Conservation (phyloP, 1,140 invertebrate genomes). For the Carcinoscorpius rotundicauda region DNA sequence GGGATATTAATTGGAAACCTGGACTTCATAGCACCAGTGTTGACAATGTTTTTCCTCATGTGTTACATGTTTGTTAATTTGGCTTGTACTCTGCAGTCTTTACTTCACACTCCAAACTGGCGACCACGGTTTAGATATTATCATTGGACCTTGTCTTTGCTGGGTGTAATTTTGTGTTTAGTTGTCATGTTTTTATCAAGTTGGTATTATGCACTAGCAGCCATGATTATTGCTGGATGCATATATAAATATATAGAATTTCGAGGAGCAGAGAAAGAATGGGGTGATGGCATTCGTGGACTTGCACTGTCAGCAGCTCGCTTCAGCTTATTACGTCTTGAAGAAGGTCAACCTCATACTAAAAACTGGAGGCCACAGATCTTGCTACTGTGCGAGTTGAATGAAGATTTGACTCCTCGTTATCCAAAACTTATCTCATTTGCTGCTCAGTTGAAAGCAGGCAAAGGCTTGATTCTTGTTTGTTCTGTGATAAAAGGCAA, state of each 20-base stretch:
- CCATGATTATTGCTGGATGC: slow-evolving; percentile 88
- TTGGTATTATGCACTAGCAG: slow-evolving; percentile 96
- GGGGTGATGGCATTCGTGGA: slow-evolving; percentile 98
- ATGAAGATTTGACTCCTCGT: slow-evolving; percentile 54
- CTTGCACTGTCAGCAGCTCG: slow-evolving; percentile 92
- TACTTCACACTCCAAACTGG: slow-evolving; percentile 94
- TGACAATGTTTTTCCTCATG: slow-evolving; percentile 95
- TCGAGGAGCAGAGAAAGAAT: slow-evolving; percentile 97
- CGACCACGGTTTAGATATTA: slow-evolving; percentile 96
- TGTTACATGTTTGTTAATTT: slow-evolving; percentile 99
- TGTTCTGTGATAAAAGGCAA: slow-evolving; percentile 74
- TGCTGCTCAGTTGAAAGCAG: slow-evolving; percentile 93
- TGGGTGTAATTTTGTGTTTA: slow-evolving; percentile 84
- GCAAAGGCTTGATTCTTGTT: slow-evolving; percentile 77
- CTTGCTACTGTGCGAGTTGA: slow-evolving; percentile 26
- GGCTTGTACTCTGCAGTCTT: slow-evolving; percentile 92
- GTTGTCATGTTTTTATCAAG: slow-evolving; percentile 99
- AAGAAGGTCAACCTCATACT: slow-evolving; percentile 92
- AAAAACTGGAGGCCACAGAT: slow-evolving; percentile 97
- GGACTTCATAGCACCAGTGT: slow-evolving; percentile 29
- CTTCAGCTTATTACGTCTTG: slow-evolving; percentile 81
- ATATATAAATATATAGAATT: slow-evolving; percentile 99
- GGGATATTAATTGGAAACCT: slow-evolving; percentile 43
- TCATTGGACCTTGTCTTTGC: slow-evolving; percentile 90
- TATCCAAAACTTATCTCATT: slow-evolving; percentile 80